Percentiles rank a stretch among this genome's conserved stretches.
phyloP scores from a whole-genome alignment of 1,140 invertebrate genomes.

The Zeugodacus cucurbitae region DNA sequence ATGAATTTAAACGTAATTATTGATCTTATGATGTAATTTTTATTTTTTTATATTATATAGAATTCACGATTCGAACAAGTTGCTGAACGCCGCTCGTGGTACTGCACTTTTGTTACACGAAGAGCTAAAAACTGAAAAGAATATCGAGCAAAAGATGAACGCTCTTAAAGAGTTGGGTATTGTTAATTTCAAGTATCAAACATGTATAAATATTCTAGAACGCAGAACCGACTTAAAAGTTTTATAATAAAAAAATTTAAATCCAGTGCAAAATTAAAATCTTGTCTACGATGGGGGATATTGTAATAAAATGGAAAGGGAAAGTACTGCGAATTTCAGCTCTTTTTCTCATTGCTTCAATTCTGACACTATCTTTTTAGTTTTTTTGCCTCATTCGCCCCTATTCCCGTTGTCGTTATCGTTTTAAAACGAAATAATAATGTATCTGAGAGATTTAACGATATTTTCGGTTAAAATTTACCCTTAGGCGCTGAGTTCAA shows the following conservation, averaged over 20 bases:
- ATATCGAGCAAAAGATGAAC: conserved; percentile 63
- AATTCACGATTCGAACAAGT: conserved; percentile 80
- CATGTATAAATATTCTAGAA: conserved; percentile 70
- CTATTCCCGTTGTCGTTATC: no score
- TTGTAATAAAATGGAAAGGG: no score
- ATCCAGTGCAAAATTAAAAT: neutral
- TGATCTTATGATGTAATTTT: neutral
- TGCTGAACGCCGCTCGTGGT: conserved; percentile 80
- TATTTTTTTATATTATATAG: conserved; percentile 66
- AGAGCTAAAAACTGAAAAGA: conserved; percentile 67
- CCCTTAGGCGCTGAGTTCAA: no score
- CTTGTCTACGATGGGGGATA: no score
- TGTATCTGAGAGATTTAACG: no score
- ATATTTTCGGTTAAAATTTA: no score
- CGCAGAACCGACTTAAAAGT: conserved; percentile 69
- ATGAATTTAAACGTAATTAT: no score
- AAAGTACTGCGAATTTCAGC: no score
- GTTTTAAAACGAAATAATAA: no score
- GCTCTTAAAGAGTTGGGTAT: conserved; percentile 76
- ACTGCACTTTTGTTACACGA: conserved; percentile 81
- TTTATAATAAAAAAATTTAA: conserved; percentile 43
- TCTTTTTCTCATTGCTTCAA: no score
- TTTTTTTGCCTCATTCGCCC: no score
- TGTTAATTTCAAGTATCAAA: conserved; percentile 71
- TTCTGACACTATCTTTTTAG: no score